Percentiles rank a stretch among this genome's conserved stretches.
These are phyloP conservation scores for Gallinago undulata DNA, from an alignment of 2,113 vertebrate genomes.

Conservation along the genomic window DNA sequence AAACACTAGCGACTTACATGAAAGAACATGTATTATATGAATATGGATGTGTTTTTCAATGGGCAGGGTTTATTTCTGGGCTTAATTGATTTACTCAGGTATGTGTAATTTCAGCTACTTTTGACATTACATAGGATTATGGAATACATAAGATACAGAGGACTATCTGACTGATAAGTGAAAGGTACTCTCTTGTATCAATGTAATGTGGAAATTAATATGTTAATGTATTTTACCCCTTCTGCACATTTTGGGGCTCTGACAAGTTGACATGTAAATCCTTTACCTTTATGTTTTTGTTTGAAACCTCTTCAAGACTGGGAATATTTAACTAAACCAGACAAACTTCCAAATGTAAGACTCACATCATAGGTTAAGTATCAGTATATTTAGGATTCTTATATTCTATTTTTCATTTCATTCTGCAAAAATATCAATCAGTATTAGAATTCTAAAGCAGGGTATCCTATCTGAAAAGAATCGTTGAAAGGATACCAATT, in stretches of 20 bases:
- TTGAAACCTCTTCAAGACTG: background rate
- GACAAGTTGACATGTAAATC: background rate
- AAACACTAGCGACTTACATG: background rate
- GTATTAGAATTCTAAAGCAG: background rate
- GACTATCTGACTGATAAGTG: background rate
- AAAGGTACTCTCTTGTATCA: background rate
- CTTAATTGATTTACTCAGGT: background rate
- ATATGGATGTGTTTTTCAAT: background rate
- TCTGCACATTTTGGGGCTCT: background rate
- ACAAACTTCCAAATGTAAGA: background rate
- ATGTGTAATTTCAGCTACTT: background rate
- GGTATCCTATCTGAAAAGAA: background rate
- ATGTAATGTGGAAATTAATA: background rate
- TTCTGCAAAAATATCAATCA: background rate
- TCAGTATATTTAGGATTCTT: background rate
- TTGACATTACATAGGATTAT: rapidly evolving
- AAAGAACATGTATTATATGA: background rate
- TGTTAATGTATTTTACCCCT: background rate
- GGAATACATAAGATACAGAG: rapidly evolving
- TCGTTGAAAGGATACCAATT: background rate
- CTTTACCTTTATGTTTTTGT: background rate
- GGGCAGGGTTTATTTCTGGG: background rate
- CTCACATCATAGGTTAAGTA: background rate
- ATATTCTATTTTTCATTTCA: background rate
- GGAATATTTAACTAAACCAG: background rate